These are phyloP conservation scores for Cheilinus undulatus DNA, from an alignment of 2,113 vertebrate species.

Conservation along the genomic window DNA sequence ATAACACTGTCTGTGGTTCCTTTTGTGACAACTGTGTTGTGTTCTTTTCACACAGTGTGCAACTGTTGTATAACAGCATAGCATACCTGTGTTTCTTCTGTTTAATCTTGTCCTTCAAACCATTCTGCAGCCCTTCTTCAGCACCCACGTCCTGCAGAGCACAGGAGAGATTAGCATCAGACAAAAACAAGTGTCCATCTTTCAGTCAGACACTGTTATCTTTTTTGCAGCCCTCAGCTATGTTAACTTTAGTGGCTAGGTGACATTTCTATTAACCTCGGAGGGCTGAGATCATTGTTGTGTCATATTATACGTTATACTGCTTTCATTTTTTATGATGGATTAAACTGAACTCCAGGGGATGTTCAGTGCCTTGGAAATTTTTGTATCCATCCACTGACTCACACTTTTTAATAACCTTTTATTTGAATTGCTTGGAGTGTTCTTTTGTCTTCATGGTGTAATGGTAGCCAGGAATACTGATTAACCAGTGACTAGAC, in stretches of 20 bases:
- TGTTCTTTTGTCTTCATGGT: too few relatives aligned
- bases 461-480: too few relatives aligned
- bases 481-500: too few relatives aligned
- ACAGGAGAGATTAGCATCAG: constrained; percentile 61
- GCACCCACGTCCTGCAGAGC: constrained; percentile 61
- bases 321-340: too few relatives aligned
- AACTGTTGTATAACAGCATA: neutral
- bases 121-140: constrained; percentile 59
- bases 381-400: too few relatives aligned
- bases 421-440: too few relatives aligned
- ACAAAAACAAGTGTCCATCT: constrained; percentile 55
- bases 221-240: constrained; percentile 37
- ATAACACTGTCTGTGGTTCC: neutral
- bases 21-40: neutral
- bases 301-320: too few relatives aligned
- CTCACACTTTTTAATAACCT: too few relatives aligned
- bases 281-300: too few relatives aligned
- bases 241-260: constrained; percentile 57
- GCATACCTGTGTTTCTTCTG: constrained; percentile 70
- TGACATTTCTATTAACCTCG: constrained; percentile 80
- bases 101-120: constrained; percentile 66
- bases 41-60: neutral
- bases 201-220: constrained; percentile 51
- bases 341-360: too few relatives aligned
- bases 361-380: too few relatives aligned